Evolutionary conservation across 2,113 vertebrate species (phyloP).

Genomic region (Pelecanus crispus): DNA sequence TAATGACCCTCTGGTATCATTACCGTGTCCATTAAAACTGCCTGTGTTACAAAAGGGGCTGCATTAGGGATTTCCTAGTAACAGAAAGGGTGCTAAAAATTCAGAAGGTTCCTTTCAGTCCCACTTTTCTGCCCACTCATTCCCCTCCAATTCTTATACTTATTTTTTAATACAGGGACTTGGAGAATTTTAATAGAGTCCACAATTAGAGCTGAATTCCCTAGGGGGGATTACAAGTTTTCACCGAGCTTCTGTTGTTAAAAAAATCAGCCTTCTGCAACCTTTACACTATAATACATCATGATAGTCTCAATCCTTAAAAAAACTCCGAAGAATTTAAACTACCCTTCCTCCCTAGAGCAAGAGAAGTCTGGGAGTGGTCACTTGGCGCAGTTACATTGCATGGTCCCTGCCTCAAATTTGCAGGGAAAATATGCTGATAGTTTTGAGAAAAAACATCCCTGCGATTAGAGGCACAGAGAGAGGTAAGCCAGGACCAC

Average conservation of each 20-base stretch:
- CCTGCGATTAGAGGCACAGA: background rate
- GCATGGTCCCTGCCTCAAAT: background rate
- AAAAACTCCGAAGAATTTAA: background rate
- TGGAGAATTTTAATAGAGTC: background rate
- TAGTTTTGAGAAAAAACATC: background rate
- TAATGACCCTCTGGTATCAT: background rate
- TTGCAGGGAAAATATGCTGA: background rate
- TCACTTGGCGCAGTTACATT: accelerated
- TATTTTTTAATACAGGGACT: background rate
- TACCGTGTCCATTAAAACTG: background rate
- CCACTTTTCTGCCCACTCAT: background rate
- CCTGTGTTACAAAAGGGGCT: background rate
- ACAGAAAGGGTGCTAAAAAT: background rate
- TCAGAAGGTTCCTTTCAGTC: background rate
- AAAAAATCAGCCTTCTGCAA: background rate
- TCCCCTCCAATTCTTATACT: background rate
- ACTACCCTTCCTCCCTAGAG: background rate
- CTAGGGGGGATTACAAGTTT: background rate
- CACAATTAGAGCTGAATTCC: background rate
- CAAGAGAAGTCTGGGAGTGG: background rate
- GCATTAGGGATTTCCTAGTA: background rate
- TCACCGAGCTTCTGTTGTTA: background rate
- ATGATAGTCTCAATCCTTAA: background rate
- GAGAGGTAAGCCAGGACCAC: background rate
- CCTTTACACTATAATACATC: background rate